Conservation (phyloP, 2,113 vertebrate genomes). For the Meleagris gallopavo region DNA sequence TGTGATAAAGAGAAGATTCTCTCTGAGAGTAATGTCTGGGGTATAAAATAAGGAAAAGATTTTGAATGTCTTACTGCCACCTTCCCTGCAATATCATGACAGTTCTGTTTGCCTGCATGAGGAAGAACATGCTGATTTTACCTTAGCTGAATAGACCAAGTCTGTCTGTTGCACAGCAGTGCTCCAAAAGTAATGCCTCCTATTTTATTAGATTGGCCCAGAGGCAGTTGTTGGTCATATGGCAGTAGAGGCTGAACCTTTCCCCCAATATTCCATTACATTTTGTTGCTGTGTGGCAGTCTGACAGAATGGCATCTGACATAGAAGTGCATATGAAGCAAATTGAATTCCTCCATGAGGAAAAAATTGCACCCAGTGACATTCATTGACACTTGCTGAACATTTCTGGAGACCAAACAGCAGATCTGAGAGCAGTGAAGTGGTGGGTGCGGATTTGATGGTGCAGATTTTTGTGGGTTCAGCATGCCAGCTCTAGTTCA, state of each 20-base stretch:
- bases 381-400: neutral
- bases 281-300: neutral
- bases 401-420: neutral
- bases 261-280: no score
- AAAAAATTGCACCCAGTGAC: neutral
- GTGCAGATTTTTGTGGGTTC: neutral
- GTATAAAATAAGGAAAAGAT: neutral
- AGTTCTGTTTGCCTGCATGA: neutral
- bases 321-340: neutral
- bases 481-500: neutral
- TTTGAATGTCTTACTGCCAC: neutral
- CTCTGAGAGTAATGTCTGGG: fast-evolving
- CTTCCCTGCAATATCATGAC: neutral
- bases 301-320: neutral
- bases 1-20: neutral
- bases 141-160: neutral
- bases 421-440: neutral
- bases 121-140: neutral
- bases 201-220: neutral
- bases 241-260: neutral
- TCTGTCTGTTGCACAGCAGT: neutral
- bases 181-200: neutral
- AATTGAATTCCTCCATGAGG: neutral
- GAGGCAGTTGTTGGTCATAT: no score
- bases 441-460: neutral